Evolutionary conservation across 2,888 invertebrate species (phyloP).

Genomic region (Invenusta paracnida): DNA sequence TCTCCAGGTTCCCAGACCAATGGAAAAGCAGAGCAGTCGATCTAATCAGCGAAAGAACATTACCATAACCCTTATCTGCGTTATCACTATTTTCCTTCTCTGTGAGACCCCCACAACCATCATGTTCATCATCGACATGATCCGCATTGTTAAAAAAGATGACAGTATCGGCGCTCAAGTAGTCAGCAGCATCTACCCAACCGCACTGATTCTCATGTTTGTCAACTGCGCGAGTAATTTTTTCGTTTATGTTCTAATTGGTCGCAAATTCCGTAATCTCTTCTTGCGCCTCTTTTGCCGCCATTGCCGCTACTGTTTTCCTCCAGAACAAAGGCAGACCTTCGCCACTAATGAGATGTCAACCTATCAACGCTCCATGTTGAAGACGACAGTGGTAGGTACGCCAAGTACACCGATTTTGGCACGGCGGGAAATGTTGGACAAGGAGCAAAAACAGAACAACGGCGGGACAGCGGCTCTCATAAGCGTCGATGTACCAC

Average conservation of each 20-base stretch:
- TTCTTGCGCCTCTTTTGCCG: not conserved
- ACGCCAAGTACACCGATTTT: too few species aligned
- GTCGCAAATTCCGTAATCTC: slow-evolving; percentile 11
- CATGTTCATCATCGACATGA: slow-evolving; percentile 7
- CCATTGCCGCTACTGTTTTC: not conserved
- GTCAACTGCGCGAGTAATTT: slow-evolving; percentile 12
- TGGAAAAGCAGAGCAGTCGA: not conserved
- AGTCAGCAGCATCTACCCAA: not conserved
- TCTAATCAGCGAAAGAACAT: not conserved
- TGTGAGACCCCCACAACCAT: slow-evolving; percentile 21
- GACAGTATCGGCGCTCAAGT: not conserved
- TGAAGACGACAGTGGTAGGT: too few species aligned
- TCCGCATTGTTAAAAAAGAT: not conserved
- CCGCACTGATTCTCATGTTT: not conserved
- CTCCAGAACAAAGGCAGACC: not conserved
- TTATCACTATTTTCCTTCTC: slow-evolving; percentile 7
- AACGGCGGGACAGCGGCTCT: too few species aligned
- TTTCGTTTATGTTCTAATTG: slow-evolving; percentile 9
- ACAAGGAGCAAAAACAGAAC: too few species aligned
- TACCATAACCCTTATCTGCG: slow-evolving; percentile 22
- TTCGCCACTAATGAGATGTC: too few species aligned
- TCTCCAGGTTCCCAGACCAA: not conserved
- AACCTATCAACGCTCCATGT: too few species aligned
- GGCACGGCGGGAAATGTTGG: too few species aligned
- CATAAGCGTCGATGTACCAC: too few species aligned